Conservation (phyloP, 1,140 invertebrate species). For the Phymastichus coffea region DNA sequence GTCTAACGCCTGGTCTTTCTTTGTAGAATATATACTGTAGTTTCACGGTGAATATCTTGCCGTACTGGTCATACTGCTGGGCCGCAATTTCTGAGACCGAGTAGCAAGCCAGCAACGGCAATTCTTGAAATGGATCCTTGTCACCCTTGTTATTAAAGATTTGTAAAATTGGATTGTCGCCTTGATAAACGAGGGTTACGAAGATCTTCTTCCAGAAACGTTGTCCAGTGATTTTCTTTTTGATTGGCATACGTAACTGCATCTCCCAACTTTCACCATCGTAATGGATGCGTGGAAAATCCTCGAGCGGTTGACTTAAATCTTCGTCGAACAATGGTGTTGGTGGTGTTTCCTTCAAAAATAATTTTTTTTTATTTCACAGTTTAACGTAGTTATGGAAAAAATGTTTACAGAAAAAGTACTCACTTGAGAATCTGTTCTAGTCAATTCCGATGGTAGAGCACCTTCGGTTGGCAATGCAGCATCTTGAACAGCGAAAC, state of each 20-base stretch:
- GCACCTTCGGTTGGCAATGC: slow-evolving; percentile 34
- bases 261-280: slow-evolving; percentile 93
- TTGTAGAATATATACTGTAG: slow-evolving; percentile 98
- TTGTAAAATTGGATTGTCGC: slow-evolving; percentile 82
- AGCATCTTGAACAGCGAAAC: slow-evolving; percentile 55
- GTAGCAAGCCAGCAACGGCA: slow-evolving; percentile 90
- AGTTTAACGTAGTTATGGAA: too few species aligned
- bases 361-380: not conserved
- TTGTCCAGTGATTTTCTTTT: slow-evolving; percentile 97
- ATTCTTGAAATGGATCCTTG: slow-evolving; percentile 90
- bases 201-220: slow-evolving; percentile 98
- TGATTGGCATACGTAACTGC: slow-evolving; percentile 92
- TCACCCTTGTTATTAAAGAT: slow-evolving; percentile 82
- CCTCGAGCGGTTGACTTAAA: slow-evolving; percentile 87
- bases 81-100: slow-evolving; percentile 90
- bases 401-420: slow-evolving; percentile 15
- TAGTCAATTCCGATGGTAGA: slow-evolving; percentile 40
- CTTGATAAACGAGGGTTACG: slow-evolving; percentile 76
- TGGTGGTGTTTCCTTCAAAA: slow-evolving; percentile 82
- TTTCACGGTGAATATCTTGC: slow-evolving; percentile 99
- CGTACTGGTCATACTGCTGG: slow-evolving; percentile 97
- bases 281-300: slow-evolving; percentile 82
- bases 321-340: slow-evolving; percentile 95
- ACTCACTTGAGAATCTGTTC: slow-evolving; percentile 51
- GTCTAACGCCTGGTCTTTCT: slow-evolving; percentile 92